Percentiles rank a stretch among this genome's conserved stretches.
Evolutionary conservation across 2,888 invertebrate genomes (phyloP).

Genomic region (Drosophila tanythrix): DNA sequence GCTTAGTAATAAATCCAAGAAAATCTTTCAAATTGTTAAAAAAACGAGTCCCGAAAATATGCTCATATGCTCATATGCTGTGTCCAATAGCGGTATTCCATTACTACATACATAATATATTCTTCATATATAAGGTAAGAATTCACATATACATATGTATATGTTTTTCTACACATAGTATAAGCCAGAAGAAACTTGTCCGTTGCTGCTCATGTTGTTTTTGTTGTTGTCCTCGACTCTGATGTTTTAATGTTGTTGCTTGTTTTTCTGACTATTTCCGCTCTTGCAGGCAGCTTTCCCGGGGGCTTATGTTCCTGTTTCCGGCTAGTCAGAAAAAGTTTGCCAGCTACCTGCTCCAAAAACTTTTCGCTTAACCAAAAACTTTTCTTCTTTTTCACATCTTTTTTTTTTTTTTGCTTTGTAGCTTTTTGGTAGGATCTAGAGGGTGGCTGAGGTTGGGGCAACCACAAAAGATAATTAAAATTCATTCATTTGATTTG

Average conservation of each 20-base stretch:
- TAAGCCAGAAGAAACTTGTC: conserved; percentile 2
- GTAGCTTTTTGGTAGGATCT: background rate
- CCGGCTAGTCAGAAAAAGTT: conserved; percentile 55
- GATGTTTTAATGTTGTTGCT: conserved; percentile 19
- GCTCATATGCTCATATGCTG: background rate
- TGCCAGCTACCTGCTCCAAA: conserved; percentile 51
- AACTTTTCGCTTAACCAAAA: conserved; percentile 62
- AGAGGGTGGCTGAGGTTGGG: background rate
- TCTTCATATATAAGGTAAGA: background rate
- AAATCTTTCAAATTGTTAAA: background rate
- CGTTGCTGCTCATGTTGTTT: background rate
- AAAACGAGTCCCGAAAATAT: background rate
- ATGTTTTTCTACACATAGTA: background rate
- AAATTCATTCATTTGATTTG: conserved; percentile 80
- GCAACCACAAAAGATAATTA: conserved; percentile 72
- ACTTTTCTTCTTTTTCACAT: conserved; percentile 37
- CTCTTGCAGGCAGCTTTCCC: conserved; percentile 42
- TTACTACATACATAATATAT: background rate
- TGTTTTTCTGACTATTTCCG: conserved; percentile 52
- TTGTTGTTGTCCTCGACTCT: background rate
- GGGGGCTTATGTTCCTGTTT: conserved; percentile 58
- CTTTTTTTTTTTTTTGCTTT: background rate
- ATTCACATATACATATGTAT: background rate
- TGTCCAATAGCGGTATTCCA: background rate
- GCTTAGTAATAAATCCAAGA: background rate